These are phyloP conservation scores for Nesoenas mayeri DNA, from an alignment of 2,113 vertebrate species.

Conservation along the genomic window DNA sequence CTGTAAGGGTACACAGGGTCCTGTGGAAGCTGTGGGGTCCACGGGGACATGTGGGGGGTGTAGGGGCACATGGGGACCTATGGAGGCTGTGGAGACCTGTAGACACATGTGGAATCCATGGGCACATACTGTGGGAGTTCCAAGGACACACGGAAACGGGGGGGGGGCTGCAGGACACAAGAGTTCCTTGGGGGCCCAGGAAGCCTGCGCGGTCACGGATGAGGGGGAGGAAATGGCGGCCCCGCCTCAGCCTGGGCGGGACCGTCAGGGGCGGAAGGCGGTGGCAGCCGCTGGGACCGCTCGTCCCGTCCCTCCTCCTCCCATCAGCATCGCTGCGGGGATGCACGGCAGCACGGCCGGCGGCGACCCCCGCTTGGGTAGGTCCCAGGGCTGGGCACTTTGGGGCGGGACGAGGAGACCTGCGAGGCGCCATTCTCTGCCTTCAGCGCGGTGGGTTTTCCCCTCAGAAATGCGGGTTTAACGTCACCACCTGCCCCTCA, in stretches of 20 bases:
- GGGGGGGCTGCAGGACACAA: no score
- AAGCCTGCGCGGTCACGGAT: background rate
- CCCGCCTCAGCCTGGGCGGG: background rate
- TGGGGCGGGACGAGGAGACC: background rate
- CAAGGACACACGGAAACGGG: background rate
- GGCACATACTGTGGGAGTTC: background rate
- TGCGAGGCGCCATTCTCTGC: background rate
- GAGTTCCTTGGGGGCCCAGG: background rate
- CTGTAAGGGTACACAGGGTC: background rate
- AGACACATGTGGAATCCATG: background rate
- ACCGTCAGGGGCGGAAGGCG: background rate
- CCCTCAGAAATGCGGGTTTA: background rate
- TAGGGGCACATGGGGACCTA: no score
- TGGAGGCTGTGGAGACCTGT: no score
- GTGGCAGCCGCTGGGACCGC: background rate
- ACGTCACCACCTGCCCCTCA: conserved; percentile 14
- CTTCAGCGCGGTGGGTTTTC: background rate
- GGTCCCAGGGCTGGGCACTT: background rate
- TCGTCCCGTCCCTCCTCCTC: background rate
- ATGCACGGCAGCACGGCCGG: rapidly evolving
- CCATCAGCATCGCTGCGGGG: rapidly evolving
- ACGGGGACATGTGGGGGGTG: no score
- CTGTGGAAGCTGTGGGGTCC: background rate
- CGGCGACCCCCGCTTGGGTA: background rate
- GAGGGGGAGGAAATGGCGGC: background rate